These are phyloP conservation scores for Conomelus anceps DNA, from an alignment of 2,888 invertebrate species.

Conservation along the genomic window DNA sequence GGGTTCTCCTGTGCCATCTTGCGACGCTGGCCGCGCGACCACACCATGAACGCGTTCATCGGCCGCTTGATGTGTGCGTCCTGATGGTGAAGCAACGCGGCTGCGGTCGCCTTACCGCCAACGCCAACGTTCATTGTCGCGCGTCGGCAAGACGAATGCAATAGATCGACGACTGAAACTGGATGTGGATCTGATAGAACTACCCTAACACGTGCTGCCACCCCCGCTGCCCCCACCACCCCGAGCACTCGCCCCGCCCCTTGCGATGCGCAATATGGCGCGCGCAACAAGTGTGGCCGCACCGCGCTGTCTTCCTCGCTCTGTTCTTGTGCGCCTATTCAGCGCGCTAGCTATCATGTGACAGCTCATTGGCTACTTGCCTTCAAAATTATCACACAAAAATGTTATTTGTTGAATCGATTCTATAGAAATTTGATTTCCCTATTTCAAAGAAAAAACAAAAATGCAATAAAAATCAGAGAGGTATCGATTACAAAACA, in stretches of 20 bases:
- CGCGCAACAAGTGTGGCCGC: background rate
- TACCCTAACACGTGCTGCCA: background rate
- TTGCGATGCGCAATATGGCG: slow-evolving; percentile 11
- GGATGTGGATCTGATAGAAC: background rate
- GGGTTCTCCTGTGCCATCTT: slow-evolving; percentile 95
- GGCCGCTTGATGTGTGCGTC: slow-evolving; percentile 76
- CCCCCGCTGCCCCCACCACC: background rate
- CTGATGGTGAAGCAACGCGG: background rate
- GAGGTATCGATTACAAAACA: too few species aligned
- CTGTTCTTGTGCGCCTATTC: too few species aligned
- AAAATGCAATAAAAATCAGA: too few species aligned
- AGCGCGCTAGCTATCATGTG: background rate
- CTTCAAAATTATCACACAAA: background rate
- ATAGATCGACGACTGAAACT: too few species aligned
- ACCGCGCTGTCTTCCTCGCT: background rate
- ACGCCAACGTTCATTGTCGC: slow-evolving; percentile 6
- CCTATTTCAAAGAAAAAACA: too few species aligned
- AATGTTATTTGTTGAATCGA: too few species aligned
- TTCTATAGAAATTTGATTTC: too few species aligned
- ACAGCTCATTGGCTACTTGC: background rate
- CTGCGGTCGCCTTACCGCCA: background rate
- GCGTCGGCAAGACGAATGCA: slow-evolving; percentile 4
- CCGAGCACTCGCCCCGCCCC: slow-evolving; percentile 14
- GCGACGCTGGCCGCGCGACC: slow-evolving; percentile 79
- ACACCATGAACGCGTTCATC: slow-evolving; percentile 94